Evolutionary conservation across 2,113 vertebrate genomes (phyloP), one percentile per base, ranked within the genome.

Genomic region (Brachionichthys hirsutus): DNA sequence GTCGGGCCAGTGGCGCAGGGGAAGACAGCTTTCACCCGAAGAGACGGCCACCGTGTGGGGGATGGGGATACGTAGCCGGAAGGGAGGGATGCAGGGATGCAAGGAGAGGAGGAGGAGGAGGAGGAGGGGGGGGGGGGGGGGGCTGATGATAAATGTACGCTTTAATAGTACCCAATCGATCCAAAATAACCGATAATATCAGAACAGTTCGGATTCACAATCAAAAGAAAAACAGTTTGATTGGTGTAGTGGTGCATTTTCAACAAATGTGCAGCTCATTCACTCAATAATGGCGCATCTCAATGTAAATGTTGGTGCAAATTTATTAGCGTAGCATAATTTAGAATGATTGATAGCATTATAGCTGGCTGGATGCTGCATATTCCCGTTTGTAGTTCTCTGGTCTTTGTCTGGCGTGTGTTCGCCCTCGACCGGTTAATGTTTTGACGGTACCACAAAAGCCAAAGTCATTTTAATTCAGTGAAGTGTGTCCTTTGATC

Each of bases 61-160:
- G 87, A 87, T 82, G 87, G 87, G 85, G 87, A 86, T 84, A 84
- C 82, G 84, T 71, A 52, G 82, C 63, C 78, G 71, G 66, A 75
- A 77, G 55, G 42, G 54, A 56, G 54, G 40, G 54, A 56, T 43
- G 54, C 40, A 30, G 40, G 40, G 54, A 56, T 24, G 54, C 40
- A 12, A 30, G 20, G 4, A 12, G 34, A 38, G 30, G 8, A 6
- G 24, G 5, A 30, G 24, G n/a, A n/a, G n/a, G n/a, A n/a, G 24
- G 24, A 30, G 4, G 24, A 13, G 9, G 43, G 19, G 15, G 16
- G 19, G 9, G 53, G 75, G n/a, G 48, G 59, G 72, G 78, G 17
- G 22, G 52, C 15, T 36, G 57, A 73, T 42, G 48, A 69, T 46
- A 53, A 12, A 51, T 50, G 48, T 35, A 38, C 56, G 20, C 12